Conservation (phyloP, 2,888 invertebrate species). For the Rosalia funebris region DNA sequence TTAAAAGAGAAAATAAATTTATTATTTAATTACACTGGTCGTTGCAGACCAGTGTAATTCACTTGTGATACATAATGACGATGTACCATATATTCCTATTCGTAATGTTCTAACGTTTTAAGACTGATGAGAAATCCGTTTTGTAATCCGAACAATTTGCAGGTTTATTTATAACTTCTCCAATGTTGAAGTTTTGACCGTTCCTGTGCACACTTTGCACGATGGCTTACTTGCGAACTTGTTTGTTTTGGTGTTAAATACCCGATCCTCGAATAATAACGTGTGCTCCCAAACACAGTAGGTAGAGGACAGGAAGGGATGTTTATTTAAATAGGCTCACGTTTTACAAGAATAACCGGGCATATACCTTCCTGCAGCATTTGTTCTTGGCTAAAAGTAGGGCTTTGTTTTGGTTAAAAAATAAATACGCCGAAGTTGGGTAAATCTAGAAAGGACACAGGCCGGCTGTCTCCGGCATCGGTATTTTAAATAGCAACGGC, state of each 20-base stretch:
- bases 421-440: constrained; percentile 52
- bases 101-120: no score
- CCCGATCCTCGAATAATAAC: constrained; percentile 19
- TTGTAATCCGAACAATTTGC: no score
- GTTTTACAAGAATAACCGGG: constrained; percentile 39
- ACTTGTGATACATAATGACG: no score
- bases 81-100: no score
- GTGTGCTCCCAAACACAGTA: constrained; percentile 32
- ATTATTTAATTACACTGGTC: no score
- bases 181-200: no score
- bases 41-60: no score
- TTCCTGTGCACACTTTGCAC: no score
- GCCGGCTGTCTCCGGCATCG: constrained; percentile 46
- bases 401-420: constrained; percentile 55
- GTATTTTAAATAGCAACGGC: constrained; percentile 32
- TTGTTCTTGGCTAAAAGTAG: constrained; percentile 49
- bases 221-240: constrained; percentile 19
- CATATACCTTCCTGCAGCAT: constrained; percentile 41
- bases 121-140: no score
- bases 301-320: constrained; percentile 43
- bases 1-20: no score
- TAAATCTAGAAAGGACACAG: constrained; percentile 47
- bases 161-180: no score
- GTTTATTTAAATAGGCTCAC: constrained; percentile 44
- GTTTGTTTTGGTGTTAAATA: constrained; percentile 25